These are phyloP conservation scores for Pristionchus arcanus DNA, from an alignment of 2,888 invertebrate genomes.

Conservation along the genomic window DNA sequence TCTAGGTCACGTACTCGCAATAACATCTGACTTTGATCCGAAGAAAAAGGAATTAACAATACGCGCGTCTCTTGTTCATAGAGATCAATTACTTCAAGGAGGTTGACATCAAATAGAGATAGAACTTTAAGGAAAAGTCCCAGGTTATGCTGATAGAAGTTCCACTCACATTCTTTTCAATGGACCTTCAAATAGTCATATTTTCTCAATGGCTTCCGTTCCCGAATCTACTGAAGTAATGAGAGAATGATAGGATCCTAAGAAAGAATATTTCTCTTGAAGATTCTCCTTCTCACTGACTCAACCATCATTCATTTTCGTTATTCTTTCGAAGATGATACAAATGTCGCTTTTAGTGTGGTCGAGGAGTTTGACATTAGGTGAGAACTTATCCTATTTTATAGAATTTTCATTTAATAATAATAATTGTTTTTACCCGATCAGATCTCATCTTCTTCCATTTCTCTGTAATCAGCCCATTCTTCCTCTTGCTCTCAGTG, in stretches of 20 bases:
- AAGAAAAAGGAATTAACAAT: background rate
- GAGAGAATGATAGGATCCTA: background rate
- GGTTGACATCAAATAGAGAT: background rate
- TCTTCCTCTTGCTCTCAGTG: background rate
- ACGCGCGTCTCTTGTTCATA: background rate
- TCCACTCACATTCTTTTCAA: background rate
- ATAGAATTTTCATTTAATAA: background rate
- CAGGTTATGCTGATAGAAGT: background rate
- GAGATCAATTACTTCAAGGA: background rate
- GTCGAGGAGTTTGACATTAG: background rate
- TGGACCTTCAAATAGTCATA: background rate
- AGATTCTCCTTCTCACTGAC: constrained; percentile 12
- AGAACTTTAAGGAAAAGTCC: background rate
- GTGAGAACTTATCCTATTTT: background rate
- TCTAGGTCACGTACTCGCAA: background rate
- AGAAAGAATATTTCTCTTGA: background rate
- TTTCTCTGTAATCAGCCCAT: background rate
- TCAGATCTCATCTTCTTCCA: background rate
- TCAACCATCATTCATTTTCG: background rate
- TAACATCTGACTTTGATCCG: background rate
- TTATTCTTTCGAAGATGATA: background rate
- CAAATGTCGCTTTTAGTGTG: background rate
- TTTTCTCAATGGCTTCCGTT: background rate
- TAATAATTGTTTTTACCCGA: background rate
- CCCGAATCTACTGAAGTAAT: background rate